These are phyloP conservation scores for Caenorhabditis sp. DNA, from an alignment of 2,888 invertebrate genomes.

Conservation along the genomic window DNA sequence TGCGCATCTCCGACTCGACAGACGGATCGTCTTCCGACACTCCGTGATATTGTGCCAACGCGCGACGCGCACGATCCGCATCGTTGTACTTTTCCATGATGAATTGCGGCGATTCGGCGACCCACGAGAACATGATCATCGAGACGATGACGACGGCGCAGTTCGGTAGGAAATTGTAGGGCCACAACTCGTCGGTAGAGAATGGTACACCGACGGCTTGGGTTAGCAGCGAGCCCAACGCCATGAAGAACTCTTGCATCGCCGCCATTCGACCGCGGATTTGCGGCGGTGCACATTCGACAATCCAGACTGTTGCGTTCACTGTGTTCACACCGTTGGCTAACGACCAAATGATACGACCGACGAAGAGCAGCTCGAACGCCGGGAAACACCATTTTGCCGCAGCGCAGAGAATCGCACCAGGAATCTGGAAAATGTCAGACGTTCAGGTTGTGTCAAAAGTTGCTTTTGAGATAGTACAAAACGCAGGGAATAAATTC, in stretches of 20 bases:
- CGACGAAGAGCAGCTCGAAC: constrained; percentile 55
- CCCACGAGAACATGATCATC: constrained; percentile 40
- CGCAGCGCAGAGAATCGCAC: constrained; percentile 41
- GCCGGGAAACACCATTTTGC: constrained; percentile 50
- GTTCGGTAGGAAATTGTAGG: constrained; percentile 47
- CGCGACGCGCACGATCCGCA: constrained; percentile 41
- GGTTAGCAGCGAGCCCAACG: constrained; percentile 48
- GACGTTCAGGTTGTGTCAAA: too few species aligned
- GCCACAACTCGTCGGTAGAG: constrained; percentile 51
- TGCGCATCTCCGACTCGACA: constrained; percentile 46
- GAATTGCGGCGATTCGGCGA: constrained; percentile 48
- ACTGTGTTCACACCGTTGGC: constrained; percentile 58
- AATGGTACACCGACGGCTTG: constrained; percentile 51
- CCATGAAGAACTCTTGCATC: constrained; percentile 61
- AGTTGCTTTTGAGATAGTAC: not conserved
- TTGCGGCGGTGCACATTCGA: constrained; percentile 54
- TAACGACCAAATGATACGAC: constrained; percentile 58
- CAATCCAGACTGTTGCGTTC: constrained; percentile 60
- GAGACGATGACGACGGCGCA: constrained; percentile 34
- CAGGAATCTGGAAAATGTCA: constrained; percentile 45
- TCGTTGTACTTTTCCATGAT: constrained; percentile 48
- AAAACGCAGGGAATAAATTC: too few species aligned
- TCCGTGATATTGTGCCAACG: constrained; percentile 52
- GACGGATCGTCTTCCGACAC: constrained; percentile 44
- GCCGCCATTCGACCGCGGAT: constrained; percentile 56